Percentiles rank a stretch among this genome's conserved stretches.
Evolutionary conservation across 2,113 vertebrate species (phyloP).

Genomic region (Hemibagrus wyckioides): DNA sequence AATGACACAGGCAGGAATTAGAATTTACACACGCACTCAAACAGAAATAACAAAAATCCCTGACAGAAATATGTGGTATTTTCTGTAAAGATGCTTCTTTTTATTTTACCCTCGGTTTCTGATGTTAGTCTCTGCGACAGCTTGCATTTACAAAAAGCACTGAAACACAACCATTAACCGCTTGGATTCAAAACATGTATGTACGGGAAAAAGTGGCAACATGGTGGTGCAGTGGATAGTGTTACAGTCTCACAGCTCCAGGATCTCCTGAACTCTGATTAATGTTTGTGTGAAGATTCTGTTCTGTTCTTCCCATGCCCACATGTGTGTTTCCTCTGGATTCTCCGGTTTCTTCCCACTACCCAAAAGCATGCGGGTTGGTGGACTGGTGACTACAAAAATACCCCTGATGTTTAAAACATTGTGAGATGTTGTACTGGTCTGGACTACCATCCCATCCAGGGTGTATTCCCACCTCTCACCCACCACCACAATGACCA

Average conservation of each 20-base stretch:
- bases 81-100: neutral
- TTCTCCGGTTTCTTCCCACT: neutral
- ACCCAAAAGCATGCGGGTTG: neutral
- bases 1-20: neutral
- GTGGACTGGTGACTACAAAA: neutral
- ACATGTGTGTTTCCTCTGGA: neutral
- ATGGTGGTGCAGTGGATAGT: neutral
- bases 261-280: neutral
- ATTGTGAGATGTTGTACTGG: neutral
- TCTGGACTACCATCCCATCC: neutral
- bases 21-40: neutral
- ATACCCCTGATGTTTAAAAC: neutral
- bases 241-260: neutral
- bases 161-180: neutral
- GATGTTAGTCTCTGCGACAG: neutral
- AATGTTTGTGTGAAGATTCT: neutral
- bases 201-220: neutral
- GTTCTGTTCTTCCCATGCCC: neutral
- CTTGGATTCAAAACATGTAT: neutral
- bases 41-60: neutral
- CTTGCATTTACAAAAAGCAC: neutral
- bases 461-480: neutral
- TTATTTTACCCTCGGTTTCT: neutral
- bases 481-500: neutral
- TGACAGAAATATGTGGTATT: neutral